These are phyloP conservation scores for Anseranas semipalmata DNA, from an alignment of 2,113 vertebrate genomes.

Conservation along the genomic window DNA sequence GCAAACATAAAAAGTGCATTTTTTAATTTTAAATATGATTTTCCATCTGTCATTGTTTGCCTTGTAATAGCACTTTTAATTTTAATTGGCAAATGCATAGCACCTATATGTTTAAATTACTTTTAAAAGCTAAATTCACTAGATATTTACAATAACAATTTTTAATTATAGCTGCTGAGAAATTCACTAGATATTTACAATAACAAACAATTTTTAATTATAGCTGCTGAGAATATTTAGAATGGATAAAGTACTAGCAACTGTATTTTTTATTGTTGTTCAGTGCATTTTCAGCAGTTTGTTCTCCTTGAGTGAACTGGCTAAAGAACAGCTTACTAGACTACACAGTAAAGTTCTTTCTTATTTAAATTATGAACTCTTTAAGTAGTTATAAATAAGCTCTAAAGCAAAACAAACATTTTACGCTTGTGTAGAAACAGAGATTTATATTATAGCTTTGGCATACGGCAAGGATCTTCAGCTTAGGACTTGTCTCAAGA, in stretches of 20 bases:
- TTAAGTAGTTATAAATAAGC: neutral
- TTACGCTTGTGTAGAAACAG: neutral
- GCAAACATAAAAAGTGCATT: neutral
- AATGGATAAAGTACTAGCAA: neutral
- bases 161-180: no score
- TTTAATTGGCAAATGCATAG: neutral
- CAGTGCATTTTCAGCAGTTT: neutral
- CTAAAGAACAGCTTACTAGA: neutral
- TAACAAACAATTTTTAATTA: neutral
- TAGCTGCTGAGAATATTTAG: neutral
- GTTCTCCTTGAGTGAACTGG: neutral
- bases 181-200: neutral
- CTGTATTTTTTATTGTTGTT: neutral
- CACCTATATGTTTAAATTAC: neutral
- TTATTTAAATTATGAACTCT: neutral
- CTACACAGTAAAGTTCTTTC: neutral
- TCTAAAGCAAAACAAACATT: neutral
- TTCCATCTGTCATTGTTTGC: neutral
- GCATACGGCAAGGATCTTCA: neutral
- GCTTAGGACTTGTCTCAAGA: neutral
- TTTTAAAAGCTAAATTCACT: neutral
- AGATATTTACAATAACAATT: no score
- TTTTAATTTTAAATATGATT: neutral
- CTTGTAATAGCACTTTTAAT: neutral
- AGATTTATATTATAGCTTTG: neutral